These are phyloP conservation scores for Phyllotreta cruciferae DNA, from an alignment of 2,888 invertebrate species.

Conservation along the genomic window DNA sequence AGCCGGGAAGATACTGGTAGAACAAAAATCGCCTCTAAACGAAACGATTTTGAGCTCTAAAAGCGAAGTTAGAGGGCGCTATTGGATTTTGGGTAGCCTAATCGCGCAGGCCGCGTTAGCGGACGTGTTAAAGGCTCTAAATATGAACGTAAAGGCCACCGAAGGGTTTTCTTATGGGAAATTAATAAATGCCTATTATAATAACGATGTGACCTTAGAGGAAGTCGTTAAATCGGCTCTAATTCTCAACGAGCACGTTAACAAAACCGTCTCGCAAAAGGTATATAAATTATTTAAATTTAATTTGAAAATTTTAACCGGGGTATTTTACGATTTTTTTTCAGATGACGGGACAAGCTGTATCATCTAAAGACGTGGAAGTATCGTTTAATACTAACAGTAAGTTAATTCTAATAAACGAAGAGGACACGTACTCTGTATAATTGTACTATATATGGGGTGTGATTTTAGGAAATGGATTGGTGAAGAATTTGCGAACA, in stretches of 20 bases:
- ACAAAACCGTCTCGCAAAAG: not conserved
- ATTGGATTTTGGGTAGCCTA: constrained; percentile 38
- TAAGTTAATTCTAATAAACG: too few relatives aligned
- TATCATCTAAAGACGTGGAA: not conserved
- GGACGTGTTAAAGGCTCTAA: constrained; percentile 63
- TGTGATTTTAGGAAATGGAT: not conserved
- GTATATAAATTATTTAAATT: not conserved
- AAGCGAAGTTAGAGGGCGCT: constrained; percentile 18
- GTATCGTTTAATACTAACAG: too few relatives aligned
- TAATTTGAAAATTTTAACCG: not conserved
- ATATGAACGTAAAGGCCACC: constrained; percentile 46
- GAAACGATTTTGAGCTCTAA: constrained; percentile 27
- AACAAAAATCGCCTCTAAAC: constrained; percentile 13
- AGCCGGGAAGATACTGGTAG: not conserved
- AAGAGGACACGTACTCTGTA: too few relatives aligned
- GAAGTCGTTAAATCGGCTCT: constrained; percentile 80
- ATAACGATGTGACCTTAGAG: constrained; percentile 83
- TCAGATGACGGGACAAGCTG: constrained; percentile 6
- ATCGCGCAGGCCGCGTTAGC: constrained; percentile 65
- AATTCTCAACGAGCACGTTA: constrained; percentile 26
- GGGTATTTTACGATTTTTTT: not conserved
- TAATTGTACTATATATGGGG: too few relatives aligned
- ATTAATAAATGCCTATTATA: constrained; percentile 89
- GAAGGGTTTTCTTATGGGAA: constrained; percentile 86
- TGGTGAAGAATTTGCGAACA: not conserved